These are phyloP conservation scores for Chiridota heheva DNA, from an alignment of 35 echinoderm and acorn worm genomes.

Conservation along the genomic window DNA sequence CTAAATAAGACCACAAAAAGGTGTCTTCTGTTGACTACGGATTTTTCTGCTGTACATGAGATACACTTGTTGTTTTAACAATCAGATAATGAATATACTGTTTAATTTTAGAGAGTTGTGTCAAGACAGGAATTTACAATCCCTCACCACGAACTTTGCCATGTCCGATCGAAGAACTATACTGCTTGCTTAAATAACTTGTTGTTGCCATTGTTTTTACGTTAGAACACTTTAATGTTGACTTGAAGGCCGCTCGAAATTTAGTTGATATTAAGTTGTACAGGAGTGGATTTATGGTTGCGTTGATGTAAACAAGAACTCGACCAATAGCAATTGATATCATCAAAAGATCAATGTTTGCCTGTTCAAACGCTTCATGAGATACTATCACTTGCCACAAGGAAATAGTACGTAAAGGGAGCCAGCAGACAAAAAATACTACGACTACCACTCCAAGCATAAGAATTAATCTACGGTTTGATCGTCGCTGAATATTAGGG, in stretches of 20 bases:
- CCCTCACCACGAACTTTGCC: too few relatives aligned
- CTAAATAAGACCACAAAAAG: too few relatives aligned
- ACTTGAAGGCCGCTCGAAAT: constrained; percentile 81
- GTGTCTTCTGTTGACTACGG: too few relatives aligned
- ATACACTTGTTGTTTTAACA: too few relatives aligned
- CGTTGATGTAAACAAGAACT: constrained; percentile 78
- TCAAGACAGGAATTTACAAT: too few relatives aligned
- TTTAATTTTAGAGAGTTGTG: too few relatives aligned
- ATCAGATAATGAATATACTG: too few relatives aligned
- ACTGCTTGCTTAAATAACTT: too few relatives aligned
- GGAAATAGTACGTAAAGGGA: constrained; percentile 66
- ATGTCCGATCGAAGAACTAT: too few relatives aligned
- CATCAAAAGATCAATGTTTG: constrained; percentile 33
- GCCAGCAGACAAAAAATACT: constrained; percentile 90
- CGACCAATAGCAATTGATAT: constrained; percentile 41
- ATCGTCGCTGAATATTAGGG: constrained; percentile 19
- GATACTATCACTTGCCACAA: constrained; percentile 72
- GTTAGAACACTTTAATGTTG: constrained; percentile 47
- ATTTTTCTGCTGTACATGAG: too few relatives aligned
- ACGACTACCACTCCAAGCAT: constrained; percentile 73
- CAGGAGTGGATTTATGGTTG: constrained; percentile 85
- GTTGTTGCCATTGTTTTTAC: too few relatives aligned
- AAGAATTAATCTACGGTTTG: constrained; percentile 51
- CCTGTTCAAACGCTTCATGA: constrained; percentile 5
- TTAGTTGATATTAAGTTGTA: constrained; percentile 85